phyloP scores from a whole-genome alignment of 2,113 vertebrate species.

The Rhinolophus sinicus region DNA sequence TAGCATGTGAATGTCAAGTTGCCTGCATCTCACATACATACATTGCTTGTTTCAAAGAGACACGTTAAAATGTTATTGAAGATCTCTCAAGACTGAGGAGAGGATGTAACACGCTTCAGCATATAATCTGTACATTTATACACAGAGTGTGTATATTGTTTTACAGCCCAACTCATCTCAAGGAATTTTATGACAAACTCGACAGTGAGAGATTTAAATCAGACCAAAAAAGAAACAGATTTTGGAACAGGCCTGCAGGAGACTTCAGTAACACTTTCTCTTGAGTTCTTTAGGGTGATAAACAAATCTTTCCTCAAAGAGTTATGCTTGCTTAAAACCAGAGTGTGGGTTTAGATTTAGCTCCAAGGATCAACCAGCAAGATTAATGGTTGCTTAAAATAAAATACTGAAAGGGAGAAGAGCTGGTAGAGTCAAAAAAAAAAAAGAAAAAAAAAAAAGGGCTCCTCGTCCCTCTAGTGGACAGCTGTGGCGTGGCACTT shows the following conservation, averaged over 20 bases:
- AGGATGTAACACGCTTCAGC: background rate
- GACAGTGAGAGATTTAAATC: background rate
- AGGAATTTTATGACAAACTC: background rate
- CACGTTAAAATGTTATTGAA: background rate
- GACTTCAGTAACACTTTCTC: background rate
- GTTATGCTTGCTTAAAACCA: background rate
- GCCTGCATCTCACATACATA: background rate
- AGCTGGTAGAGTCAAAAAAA: background rate
- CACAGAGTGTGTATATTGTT: background rate
- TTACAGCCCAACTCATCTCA: background rate
- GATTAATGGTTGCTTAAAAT: background rate
- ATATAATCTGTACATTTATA: background rate
- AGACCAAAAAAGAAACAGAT: background rate
- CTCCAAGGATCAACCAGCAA: background rate
- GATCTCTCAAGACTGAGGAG: background rate
- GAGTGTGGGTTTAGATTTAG: background rate
- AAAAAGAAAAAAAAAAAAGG: too few relatives aligned
- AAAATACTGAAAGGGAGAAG: background rate
- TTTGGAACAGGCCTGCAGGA: background rate
- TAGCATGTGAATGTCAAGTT: background rate
- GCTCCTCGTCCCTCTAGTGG: conserved; percentile 43
- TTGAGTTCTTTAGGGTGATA: background rate
- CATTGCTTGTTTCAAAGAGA: background rate
- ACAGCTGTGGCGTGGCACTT: background rate
- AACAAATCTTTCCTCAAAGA: background rate